Base-by-base conservation (phyloP, 2,797 vertebrate species). In the Oryzias dopingdopingensis region DNA sequence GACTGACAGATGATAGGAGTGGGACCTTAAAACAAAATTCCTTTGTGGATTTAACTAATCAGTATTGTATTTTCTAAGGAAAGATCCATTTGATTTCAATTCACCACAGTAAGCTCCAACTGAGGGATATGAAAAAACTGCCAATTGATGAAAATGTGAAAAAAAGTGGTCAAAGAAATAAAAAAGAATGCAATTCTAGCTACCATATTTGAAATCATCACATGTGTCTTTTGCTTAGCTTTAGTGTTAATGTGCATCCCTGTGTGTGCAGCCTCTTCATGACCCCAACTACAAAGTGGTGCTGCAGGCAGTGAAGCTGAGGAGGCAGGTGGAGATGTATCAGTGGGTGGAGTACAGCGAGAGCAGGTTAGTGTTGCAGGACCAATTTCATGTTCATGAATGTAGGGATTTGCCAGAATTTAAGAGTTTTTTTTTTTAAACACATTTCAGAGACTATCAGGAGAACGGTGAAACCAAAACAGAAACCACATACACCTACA, bases 321-420 rank as follows among this genome's bases (percentile, higher is more conserved):
- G 92, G 71, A 93, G 97, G 51, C 84, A 92, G 0, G 97, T 98
- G 79, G 96, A 99, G 88, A 99, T 99, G 97, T 98, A 96, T 76
- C 97, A 99, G 66, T 99, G 97, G 96, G 95, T 98, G 62, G 97
- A 99, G 67, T 86, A 93, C 22, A 91, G 83, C 18, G 95, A 98
- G 22, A 95, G 95, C 77, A 93, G 71, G 97, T 98, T 71, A 91
- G 93, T 76, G 32, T 12, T 37, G 10, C 32, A 37, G 32, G 32
- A 26, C 26, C 26, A 26, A 26, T 22, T 29, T 29, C 26, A 29
- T 6, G 32, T 37, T 12, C 10, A 12, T 12, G 10, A 12, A 37
- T 37, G 2, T 4, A 3, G 10, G 32, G 10, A 37, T 32, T 14
- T 4, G 45, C 32, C 2, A 3, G 1, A 1, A 23, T 6, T 49